Evolutionary conservation across 2,113 vertebrate species (phyloP), one percentile per base, ranked within the genome.

Genomic region (Ammodytes dubius): DNA sequence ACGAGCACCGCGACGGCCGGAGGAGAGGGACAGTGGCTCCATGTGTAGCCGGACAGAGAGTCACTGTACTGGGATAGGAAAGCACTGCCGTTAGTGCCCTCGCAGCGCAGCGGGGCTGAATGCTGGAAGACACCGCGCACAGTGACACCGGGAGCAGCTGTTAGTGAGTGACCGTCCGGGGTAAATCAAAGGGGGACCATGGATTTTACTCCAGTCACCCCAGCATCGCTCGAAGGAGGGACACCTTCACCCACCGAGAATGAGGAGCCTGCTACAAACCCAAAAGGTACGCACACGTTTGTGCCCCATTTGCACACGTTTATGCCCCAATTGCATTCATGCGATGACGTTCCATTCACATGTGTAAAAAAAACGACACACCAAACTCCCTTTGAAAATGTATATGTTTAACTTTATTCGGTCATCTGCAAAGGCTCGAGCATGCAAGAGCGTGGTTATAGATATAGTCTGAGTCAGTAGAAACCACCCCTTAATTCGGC

Each of bases 211-310:
- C 91, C 91, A 13, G 80, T 87, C 70, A 54, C 83, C 52, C 77
- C 79, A 56, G 87, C 89, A 14, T 90, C 89, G 50, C 60, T 90
- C 0, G 91, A 90, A 72, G 89, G 85, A 83, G 79, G 68, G 80
- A 90, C 91, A 65, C 91, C 91, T 45, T 92, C 89, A 54, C 91
- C 89, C 49, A 73, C 15, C 4, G 88, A 81, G 61, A 87, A 75
- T 2, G 79, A 85, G 39, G 89, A 87, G 52, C 68, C 75, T 53
- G n/a, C 79, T 2, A 71, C 73, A 11, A 11, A 60, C 59, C 60
- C 54, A 83, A 69, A 81, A 90, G 91, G 91, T 90, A 88, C 27
- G 27, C 27, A 27, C n/a, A 43, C 39, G 49, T 6, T 2, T 52
- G 4, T 17, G 40, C 47, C 13, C 53, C 5, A 5, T 37, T 11